A percentile compares a stretch with the other conserved stretches of the same genome.
phyloP scores from a whole-genome alignment of 2,888 invertebrate genomes.

The Monoplex corrugatus region DNA sequence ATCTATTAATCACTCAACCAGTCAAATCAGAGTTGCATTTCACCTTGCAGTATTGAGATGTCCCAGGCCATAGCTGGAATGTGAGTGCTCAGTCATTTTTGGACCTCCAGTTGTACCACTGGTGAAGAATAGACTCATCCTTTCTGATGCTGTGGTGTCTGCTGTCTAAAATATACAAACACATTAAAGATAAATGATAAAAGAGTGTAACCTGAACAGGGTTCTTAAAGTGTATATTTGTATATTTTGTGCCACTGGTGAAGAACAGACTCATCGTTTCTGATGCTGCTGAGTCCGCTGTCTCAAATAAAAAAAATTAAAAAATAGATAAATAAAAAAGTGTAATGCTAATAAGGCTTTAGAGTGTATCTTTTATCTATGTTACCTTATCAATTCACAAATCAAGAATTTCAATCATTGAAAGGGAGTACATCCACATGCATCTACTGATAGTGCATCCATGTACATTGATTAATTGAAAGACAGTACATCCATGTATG shows the following conservation, averaged over 20 bases:
- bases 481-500: too few relatives aligned
- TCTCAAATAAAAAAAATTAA: slow-evolving; percentile 59
- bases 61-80: slow-evolving; percentile 82
- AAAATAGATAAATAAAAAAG: not conserved
- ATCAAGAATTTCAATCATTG: too few relatives aligned
- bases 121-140: slow-evolving; percentile 82
- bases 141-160: slow-evolving; percentile 76
- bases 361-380: too few relatives aligned
- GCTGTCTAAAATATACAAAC: slow-evolving; percentile 69
- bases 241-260: slow-evolving; percentile 83
- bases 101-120: slow-evolving; percentile 83
- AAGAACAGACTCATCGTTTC: slow-evolving; percentile 82
- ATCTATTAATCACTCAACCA: too few relatives aligned
- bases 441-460: too few relatives aligned
- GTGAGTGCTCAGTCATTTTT: slow-evolving; percentile 83
- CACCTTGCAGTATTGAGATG: slow-evolving; percentile 78
- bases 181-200: too few relatives aligned
- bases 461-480: too few relatives aligned
- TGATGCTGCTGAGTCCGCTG: slow-evolving; percentile 73
- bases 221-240: too few relatives aligned
- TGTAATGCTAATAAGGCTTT: too few relatives aligned
- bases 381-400: too few relatives aligned
- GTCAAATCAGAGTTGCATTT: not conserved
- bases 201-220: too few relatives aligned
- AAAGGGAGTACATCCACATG: too few relatives aligned